Conservation (phyloP, 1,140 invertebrate genomes). For the Saccostrea glomerata region DNA sequence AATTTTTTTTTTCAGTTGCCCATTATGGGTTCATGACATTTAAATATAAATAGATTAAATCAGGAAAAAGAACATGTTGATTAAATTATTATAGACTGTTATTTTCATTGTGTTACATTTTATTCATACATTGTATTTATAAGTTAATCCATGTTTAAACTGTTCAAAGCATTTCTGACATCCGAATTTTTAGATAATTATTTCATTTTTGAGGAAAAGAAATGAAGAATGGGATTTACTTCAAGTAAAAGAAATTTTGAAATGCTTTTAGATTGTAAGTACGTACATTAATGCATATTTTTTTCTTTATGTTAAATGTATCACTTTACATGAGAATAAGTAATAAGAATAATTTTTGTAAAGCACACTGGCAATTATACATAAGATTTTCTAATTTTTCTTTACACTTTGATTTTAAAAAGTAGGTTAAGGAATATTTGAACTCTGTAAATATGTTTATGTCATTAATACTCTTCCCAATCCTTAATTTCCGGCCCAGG, state of each 20-base stretch:
- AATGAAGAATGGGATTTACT: background rate
- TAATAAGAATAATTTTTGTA: background rate
- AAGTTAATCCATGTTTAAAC: no score
- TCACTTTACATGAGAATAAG: background rate
- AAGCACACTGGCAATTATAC: background rate
- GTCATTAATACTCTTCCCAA: background rate
- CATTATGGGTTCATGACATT: no score
- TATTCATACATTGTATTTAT: no score
- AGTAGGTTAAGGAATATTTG: background rate
- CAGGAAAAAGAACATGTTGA: no score
- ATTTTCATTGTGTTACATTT: no score
- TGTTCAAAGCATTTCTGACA: no score
- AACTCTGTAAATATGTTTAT: constrained; percentile 1
- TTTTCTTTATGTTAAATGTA: background rate
- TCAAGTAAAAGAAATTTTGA: background rate
- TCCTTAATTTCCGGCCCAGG: background rate
- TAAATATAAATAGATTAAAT: no score
- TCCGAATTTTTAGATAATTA: no score
- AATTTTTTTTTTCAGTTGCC: no score
- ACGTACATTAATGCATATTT: background rate
- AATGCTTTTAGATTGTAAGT: background rate
- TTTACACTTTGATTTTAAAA: background rate
- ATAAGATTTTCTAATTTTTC: no score
- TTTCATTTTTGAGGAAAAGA: background rate
- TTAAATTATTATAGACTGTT: no score